phyloP scores from a whole-genome alignment of 2,113 vertebrate genomes.

The Xenus cinereus region DNA sequence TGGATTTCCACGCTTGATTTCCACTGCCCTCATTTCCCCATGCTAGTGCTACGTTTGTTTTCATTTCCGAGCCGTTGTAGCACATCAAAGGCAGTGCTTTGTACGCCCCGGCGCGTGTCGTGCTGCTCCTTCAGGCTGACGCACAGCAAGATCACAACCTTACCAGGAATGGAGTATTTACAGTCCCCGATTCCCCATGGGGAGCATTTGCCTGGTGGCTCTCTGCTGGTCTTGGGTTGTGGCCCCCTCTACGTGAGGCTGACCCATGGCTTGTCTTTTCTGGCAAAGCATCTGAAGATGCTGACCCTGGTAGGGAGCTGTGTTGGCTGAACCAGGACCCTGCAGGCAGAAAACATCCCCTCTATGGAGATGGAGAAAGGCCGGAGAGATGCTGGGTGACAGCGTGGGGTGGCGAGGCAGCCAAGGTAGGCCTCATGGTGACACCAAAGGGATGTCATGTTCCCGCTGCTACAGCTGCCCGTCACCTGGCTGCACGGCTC shows the following conservation, averaged over 20 bases:
- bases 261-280: not conserved
- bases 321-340: not conserved
- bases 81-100: conserved; percentile 37
- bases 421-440: rapidly evolving
- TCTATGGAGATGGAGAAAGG: not conserved
- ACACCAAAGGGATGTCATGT: not conserved
- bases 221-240: not conserved
- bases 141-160: not conserved
- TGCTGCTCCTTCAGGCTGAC: not conserved
- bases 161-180: not conserved
- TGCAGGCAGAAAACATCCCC: not conserved
- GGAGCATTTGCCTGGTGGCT: not conserved
- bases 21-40: conserved; percentile 29
- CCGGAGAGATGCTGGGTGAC: not conserved
- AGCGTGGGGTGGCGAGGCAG: not conserved
- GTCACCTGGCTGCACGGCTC: rapidly evolving
- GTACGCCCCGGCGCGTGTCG: not conserved
- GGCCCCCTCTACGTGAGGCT: not conserved
- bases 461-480: rapidly evolving
- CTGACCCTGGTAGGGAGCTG: not conserved
- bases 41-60: conserved; percentile 42
- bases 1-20: not conserved
- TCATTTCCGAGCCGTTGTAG: conserved; percentile 29
- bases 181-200: rapidly evolving
- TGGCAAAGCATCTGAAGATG: not conserved